Evolutionary conservation across 2,888 invertebrate species (phyloP).

Genomic region (Blastobasis adustella): DNA sequence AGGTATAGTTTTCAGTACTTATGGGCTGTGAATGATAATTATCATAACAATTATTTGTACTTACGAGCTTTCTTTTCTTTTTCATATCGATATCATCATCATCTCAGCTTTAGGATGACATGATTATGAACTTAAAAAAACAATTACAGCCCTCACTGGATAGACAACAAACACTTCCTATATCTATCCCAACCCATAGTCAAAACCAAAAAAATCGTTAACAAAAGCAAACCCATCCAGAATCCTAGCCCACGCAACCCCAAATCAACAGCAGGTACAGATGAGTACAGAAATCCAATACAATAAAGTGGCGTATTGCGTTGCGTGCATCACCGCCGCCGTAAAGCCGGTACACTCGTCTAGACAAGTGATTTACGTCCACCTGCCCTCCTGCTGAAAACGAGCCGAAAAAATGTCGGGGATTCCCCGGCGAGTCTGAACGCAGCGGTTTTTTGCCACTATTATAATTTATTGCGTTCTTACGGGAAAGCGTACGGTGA

Average conservation of each 20-base stretch:
- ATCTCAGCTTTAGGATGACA: too few species aligned
- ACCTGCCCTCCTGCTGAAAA: constrained; percentile 51
- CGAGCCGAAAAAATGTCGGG: constrained; percentile 21
- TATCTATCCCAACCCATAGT: too few species aligned
- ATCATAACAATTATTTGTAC: too few species aligned
- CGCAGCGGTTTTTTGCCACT: background rate
- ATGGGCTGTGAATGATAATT: too few species aligned
- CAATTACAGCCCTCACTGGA: too few species aligned
- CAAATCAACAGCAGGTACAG: constrained; percentile 11
- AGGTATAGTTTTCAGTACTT: too few species aligned
- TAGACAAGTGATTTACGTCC: constrained; percentile 64
- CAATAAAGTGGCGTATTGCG: constrained; percentile 33
- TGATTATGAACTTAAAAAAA: too few species aligned
- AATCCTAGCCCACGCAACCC: background rate
- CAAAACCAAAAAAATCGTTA: too few species aligned
- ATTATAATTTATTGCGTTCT: background rate
- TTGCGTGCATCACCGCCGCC: constrained; percentile 52
- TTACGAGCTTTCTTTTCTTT: too few species aligned
- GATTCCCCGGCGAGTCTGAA: background rate
- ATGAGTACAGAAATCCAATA: constrained; percentile 28
- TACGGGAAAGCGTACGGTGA: background rate
- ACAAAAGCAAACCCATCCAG: too few species aligned
- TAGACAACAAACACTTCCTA: too few species aligned
- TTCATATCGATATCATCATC: too few species aligned
- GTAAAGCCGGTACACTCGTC: constrained; percentile 64